Evolutionary conservation across 2,888 invertebrate genomes (phyloP), one percentile per base, ranked within the genome.

Genomic region (Brenthis hecate): DNA sequence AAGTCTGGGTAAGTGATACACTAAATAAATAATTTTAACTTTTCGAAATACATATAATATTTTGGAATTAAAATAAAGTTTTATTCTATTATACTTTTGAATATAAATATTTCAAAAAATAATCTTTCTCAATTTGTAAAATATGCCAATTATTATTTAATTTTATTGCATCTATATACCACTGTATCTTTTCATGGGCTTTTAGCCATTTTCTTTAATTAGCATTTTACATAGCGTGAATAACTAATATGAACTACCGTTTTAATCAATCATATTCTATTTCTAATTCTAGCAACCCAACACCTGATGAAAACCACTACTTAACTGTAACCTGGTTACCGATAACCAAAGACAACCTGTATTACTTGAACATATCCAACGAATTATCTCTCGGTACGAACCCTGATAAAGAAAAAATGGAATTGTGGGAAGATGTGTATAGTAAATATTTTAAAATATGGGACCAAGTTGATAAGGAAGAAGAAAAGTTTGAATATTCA

Each of bases 371-470:
- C 57, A 65, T 92, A 1, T 81, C 84, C 51, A 71, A 81, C 36
- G 91, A 92, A 66, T 77, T 92, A 0, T 81, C 87, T 1, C 58
- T 92, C 0, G 80, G 68, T 0, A 81, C 87, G 0, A 85, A 85
- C 74, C 87, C 86, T 0, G 85, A 90, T 19, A 83, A 85, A 19
- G 87, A 88, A 28, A 90, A 85, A 70, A 91, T 92, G 89, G 87
- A 85, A 5, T 89, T 89, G 75, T 92, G 92, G 92, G 89, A 90
- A 8, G 74, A 83, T 0, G 68, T 91, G 0, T 92, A 91, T 81
- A 82, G 72, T 70, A 91, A 89, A 74, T 76, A 92, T 72, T 92
- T 81, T 72, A 86, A 85, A 75, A 86, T 88, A 28, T 91, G 91
- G 91, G 85, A 92, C 14, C 85, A 88, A 1, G 80, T 85, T 0